Evolutionary conservation across 1,140 invertebrate genomes (phyloP).

Genomic region (Xylocopa sonorina): DNA sequence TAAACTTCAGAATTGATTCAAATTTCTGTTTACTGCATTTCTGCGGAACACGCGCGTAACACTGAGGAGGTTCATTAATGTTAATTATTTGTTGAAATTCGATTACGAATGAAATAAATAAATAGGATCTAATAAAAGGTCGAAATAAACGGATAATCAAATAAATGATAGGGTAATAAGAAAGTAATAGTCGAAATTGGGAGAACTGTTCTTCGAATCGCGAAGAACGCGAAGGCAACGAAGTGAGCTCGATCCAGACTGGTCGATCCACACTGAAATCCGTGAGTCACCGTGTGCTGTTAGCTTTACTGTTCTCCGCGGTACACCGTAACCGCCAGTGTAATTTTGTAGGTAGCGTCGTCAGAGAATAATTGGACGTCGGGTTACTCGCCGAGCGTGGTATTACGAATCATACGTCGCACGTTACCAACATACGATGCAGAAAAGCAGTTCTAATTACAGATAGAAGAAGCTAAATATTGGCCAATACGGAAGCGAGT

Average conservation of each 20-base stretch:
- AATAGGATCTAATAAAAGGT: too few relatives aligned
- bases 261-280: neutral
- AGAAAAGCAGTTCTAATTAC: neutral
- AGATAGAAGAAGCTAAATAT: neutral
- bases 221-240: neutral
- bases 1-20: too few relatives aligned
- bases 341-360: constrained; percentile 3
- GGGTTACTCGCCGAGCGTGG: neutral
- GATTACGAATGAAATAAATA: too few relatives aligned
- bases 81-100: too few relatives aligned
- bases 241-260: neutral
- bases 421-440: neutral
- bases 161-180: too few relatives aligned
- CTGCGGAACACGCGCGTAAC: too few relatives aligned
- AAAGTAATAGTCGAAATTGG: neutral
- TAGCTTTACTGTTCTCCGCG: neutral
- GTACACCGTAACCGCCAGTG: neutral
- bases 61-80: too few relatives aligned
- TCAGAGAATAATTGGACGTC: neutral
- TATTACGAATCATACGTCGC: neutral
- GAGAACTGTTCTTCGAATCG: neutral
- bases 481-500: neutral
- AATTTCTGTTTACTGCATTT: too few relatives aligned
- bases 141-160: too few relatives aligned
- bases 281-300: neutral